phyloP scores from a whole-genome alignment of 1,140 invertebrate genomes.

The Octopus bimaculoides region DNA sequence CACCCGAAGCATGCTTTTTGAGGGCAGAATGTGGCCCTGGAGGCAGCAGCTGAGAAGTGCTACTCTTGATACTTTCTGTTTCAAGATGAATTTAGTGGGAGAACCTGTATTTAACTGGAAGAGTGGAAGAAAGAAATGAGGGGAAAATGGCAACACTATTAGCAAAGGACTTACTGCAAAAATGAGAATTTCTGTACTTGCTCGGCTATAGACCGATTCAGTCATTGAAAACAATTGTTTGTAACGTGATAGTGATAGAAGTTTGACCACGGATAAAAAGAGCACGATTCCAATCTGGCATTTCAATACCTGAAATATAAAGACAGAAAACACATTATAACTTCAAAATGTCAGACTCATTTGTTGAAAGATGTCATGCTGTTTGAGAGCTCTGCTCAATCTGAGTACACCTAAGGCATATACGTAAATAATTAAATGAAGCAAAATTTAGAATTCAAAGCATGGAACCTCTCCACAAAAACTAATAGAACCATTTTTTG shows the following conservation, averaged over 20 bases:
- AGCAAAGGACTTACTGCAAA: slow-evolving; percentile 38
- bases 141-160: not conserved
- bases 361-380: no score
- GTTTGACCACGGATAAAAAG: slow-evolving; percentile 40
- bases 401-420: no score
- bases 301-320: slow-evolving; percentile 41
- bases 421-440: no score
- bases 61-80: not conserved
- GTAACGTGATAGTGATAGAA: slow-evolving; percentile 42
- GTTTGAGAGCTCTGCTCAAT: no score
- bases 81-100: not conserved
- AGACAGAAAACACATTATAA: not conserved
- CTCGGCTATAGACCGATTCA: slow-evolving; percentile 40
- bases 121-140: no score
- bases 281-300: slow-evolving; percentile 41
- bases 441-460: no score
- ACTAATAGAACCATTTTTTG: no score
- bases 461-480: no score
- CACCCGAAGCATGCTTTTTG: no score
- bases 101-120: not conserved
- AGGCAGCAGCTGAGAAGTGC: not conserved
- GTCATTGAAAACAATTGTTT: slow-evolving; percentile 41
- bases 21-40: no score
- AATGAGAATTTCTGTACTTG: slow-evolving; percentile 39
- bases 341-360: not conserved